phyloP scores from a whole-genome alignment of 2,888 invertebrate genomes.

The Folsomia candida region DNA sequence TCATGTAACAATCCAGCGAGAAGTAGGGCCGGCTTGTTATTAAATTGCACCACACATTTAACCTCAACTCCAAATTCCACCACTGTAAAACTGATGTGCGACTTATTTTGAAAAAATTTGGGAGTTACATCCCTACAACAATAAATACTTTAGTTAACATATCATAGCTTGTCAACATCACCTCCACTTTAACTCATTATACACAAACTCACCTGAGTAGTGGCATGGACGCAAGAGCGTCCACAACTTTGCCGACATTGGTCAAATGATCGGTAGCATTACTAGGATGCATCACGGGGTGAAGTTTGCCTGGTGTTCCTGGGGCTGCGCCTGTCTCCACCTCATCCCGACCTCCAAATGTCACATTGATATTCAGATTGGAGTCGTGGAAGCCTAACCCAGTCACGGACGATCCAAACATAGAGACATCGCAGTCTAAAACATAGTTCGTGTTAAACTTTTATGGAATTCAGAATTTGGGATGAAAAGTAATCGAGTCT shows the following conservation, averaged over 20 bases:
- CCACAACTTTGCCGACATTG: too few species aligned
- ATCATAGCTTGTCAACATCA: too few species aligned
- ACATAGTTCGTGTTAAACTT: too few species aligned
- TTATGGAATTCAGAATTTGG: too few species aligned
- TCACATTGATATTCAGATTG: slow-evolving; percentile 55
- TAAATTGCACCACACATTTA: slow-evolving; percentile 53
- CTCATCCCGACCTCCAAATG: slow-evolving; percentile 7
- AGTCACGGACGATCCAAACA: slow-evolving; percentile 56
- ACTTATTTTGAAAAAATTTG: not conserved
- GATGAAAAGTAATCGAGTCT: too few species aligned
- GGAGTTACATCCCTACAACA: not conserved
- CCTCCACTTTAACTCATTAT: not conserved
- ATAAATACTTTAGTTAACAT: too few species aligned
- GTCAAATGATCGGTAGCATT: too few species aligned
- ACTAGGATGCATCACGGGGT: too few species aligned
- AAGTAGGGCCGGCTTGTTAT: slow-evolving; percentile 52
- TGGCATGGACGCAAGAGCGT: not conserved
- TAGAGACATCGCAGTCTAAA: slow-evolving; percentile 50
- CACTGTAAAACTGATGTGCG: too few species aligned
- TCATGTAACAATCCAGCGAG: slow-evolving; percentile 51
- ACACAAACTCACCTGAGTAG: not conserved
- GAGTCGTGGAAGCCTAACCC: slow-evolving; percentile 55
- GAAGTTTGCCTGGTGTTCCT: not conserved
- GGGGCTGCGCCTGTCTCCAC: not conserved
- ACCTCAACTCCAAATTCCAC: too few species aligned